Conservation (phyloP, 2,113 vertebrate genomes). For the Alethe diademata region DNA sequence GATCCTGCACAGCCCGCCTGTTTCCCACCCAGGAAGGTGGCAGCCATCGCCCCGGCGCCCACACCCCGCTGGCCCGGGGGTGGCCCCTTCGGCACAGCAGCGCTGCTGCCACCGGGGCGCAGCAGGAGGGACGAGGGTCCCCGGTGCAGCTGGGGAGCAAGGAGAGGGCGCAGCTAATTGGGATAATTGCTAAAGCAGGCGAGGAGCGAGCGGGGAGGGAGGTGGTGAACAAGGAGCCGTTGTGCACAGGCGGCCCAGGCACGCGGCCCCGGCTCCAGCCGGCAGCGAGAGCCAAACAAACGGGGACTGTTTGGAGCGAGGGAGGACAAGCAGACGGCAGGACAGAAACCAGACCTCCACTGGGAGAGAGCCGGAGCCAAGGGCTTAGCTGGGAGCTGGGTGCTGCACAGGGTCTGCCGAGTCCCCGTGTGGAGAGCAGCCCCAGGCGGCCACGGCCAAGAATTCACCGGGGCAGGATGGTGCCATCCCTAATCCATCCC, state of each 20-base stretch:
- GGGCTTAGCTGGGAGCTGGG: conserved; percentile 30
- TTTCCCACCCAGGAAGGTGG: background rate
- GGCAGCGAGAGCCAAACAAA: conserved; percentile 34
- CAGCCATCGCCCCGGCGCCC: background rate
- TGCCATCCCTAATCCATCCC: background rate
- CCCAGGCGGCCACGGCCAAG: rapidly evolving
- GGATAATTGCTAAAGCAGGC: conserved; percentile 57
- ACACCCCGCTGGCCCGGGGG: rapidly evolving
- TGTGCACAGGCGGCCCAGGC: conserved; percentile 39
- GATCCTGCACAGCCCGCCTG: background rate
- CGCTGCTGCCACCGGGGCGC: rapidly evolving
- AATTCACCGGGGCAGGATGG: background rate
- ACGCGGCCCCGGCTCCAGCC: conserved; percentile 23
- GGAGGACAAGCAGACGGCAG: conserved; percentile 17
- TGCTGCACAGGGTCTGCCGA: background rate
- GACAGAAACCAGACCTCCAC: conserved; percentile 36
- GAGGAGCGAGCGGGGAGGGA: background rate
- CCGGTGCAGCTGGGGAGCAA: background rate
- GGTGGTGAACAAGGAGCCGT: conserved; percentile 21
- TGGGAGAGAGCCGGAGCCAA: conserved; percentile 26
- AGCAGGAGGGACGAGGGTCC: background rate
- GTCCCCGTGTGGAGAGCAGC: rapidly evolving
- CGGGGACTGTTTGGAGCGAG: conserved; percentile 6
- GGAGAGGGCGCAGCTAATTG: conserved; percentile 16
- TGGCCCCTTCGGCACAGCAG: background rate